Evolutionary conservation across 2,888 invertebrate species (phyloP), one percentile per base, ranked within the genome.

Genomic region (Drosophila antonietae): DNA sequence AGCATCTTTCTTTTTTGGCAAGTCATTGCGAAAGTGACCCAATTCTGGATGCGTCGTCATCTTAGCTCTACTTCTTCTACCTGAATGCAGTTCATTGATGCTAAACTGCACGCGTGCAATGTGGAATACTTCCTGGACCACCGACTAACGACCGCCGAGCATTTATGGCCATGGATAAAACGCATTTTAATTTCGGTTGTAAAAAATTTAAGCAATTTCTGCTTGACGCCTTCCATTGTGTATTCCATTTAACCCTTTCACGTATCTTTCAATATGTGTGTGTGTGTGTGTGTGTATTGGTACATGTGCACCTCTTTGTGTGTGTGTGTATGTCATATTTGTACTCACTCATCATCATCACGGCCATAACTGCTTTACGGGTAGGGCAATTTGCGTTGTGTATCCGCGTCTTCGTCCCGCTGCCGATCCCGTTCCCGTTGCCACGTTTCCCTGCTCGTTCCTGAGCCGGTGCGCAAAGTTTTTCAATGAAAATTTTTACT

Each of bases 1-100:
- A 64, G 46, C 73, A 69, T 59, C 60, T 64, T 73, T 60, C 46
- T 59, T 68, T 83, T 84, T 83, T 89, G 84, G 81, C 84, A 89
- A 84, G 84, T 84, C 84, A 84, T 81, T 84, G 84, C 87, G 78
- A 84, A 84, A 87, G 89, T 84, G 84, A 84, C 84, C 84, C 87
- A 84, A 84, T 83, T 88, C 84, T 73, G 83, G 69, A 28, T 62
- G 68, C 78, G 55, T 58, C 55, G 69, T 70, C 80, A 73, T 74
- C 51, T 63, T 55, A 39, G 46, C 8, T 39, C 8, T 39, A n/a
- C 39, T n/a, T 41, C n/a, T 43, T 59, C 78, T 83, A 81, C 81
- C 82, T 83, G 82, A 15, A 39, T 65, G 81, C 75, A 80, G 61
- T 86, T 89, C 89, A 86, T 89, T 89, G 89, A 86, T 86, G 78